phyloP scores from a whole-genome alignment of 2,888 invertebrate species.

The Coremacera marginata region DNA sequence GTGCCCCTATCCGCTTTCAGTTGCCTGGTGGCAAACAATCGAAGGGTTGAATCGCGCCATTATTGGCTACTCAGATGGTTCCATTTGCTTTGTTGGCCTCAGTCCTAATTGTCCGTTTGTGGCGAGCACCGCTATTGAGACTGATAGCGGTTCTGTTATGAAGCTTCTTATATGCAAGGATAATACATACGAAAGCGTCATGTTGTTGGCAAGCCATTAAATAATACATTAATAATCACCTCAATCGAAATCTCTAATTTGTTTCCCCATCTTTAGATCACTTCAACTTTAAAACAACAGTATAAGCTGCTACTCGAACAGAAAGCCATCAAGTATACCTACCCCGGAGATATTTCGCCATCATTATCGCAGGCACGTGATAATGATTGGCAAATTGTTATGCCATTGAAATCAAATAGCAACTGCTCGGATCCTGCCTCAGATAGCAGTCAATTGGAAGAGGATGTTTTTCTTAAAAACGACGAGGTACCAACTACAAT shows the following conservation, averaged over 20 bases:
- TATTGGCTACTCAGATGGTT: constrained; percentile 77
- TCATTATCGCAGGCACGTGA: constrained; percentile 55
- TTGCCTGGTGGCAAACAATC: constrained; percentile 82
- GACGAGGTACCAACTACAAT: constrained; percentile 54
- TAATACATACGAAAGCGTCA: constrained; percentile 73
- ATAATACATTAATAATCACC: background rate
- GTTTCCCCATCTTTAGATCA: constrained; percentile 72
- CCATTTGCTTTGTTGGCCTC: constrained; percentile 70
- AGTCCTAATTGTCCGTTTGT: constrained; percentile 69
- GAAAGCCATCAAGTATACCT: constrained; percentile 79
- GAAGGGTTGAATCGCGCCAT: constrained; percentile 79
- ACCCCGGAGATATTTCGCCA: constrained; percentile 72
- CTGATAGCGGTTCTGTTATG: constrained; percentile 65
- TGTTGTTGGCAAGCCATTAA: constrained; percentile 70
- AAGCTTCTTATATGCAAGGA: constrained; percentile 75
- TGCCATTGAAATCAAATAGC: constrained; percentile 63
- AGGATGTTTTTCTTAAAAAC: constrained; percentile 60
- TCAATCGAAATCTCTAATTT: background rate
- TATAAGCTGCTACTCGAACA: constrained; percentile 87
- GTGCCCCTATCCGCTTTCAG: constrained; percentile 73
- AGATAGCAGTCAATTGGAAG: constrained; percentile 62
- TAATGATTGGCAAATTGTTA: constrained; percentile 68
- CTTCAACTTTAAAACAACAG: constrained; percentile 79
- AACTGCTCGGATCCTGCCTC: constrained; percentile 65
- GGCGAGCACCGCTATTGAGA: constrained; percentile 67